A percentile compares a stretch with the other conserved stretches of the same genome.
These are phyloP conservation scores for Alviniconcha marisindica DNA, from an alignment of 1,140 invertebrate species.

Conservation along the genomic window DNA sequence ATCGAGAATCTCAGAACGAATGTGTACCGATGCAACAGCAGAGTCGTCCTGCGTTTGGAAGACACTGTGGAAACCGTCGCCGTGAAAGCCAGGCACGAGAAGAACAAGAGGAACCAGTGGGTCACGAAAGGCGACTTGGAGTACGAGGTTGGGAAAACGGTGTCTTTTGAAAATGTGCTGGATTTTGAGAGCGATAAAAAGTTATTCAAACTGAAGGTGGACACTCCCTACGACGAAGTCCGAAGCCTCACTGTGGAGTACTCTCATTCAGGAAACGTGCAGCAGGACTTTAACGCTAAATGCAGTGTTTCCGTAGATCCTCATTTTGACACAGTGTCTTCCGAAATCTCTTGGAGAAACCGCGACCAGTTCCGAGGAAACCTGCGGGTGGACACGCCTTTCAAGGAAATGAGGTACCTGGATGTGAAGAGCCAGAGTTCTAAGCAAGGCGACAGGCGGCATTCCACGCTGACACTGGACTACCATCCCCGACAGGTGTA, in stretches of 20 bases:
- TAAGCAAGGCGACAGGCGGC: not conserved
- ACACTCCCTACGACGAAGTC: slow-evolving; percentile 24
- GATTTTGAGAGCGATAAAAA: not conserved
- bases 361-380: slow-evolving; percentile 17
- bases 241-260: slow-evolving; percentile 19
- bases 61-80: not conserved
- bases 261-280: slow-evolving; percentile 25
- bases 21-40: not conserved
- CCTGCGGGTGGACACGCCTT: slow-evolving; percentile 38
- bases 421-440: slow-evolving; percentile 12
- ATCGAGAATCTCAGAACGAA: not conserved
- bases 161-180: not conserved
- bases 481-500: slow-evolving; percentile 28
- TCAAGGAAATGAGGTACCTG: slow-evolving; percentile 24
- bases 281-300: not conserved
- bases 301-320: not conserved
- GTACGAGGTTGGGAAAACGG: slow-evolving; percentile 6
- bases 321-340: not conserved
- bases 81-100: not conserved
- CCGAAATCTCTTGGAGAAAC: not conserved
- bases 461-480: slow-evolving; percentile 16
- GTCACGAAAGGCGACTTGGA: slow-evolving; percentile 23
- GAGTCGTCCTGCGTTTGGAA: not conserved
- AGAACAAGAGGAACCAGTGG: slow-evolving; percentile 14
- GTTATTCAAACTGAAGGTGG: not conserved